These are phyloP conservation scores for Tenualosa ilisha DNA, from an alignment of 2,797 vertebrate genomes.

Conservation along the genomic window DNA sequence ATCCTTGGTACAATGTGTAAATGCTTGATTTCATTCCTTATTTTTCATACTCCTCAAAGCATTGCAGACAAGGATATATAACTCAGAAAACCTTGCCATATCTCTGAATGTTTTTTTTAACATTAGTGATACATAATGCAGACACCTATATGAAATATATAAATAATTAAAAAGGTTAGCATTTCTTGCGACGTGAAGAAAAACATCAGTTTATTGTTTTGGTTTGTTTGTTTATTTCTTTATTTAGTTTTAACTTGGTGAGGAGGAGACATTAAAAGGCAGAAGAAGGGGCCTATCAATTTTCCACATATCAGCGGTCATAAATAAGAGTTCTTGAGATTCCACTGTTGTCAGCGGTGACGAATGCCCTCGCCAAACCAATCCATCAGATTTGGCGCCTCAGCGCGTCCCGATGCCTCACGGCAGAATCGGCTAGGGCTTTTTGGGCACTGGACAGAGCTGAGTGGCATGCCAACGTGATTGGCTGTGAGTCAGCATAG, in stretches of 20 bases:
- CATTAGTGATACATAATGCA: slow-evolving; percentile 1
- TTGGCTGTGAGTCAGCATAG: slow-evolving; percentile 5
- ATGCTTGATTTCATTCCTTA: neutral
- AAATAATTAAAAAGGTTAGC: neutral
- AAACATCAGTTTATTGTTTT: slow-evolving; percentile 43
- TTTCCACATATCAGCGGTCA: slow-evolving; percentile 49
- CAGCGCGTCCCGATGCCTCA: neutral
- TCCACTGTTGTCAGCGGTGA: slow-evolving; percentile 59
- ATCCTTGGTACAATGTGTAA: slow-evolving; percentile 4
- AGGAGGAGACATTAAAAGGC: slow-evolving; percentile 45
- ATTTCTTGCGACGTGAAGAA: neutral
- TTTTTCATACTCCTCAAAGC: neutral
- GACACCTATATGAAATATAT: neutral
- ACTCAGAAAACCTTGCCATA: neutral
- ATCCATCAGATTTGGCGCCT: slow-evolving; percentile 48
- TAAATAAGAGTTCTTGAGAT: slow-evolving; percentile 56
- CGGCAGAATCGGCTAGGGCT: neutral
- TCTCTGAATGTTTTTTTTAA: neutral
- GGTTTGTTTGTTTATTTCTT: slow-evolving; percentile 20
- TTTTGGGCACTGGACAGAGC: neutral
- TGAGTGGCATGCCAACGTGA: neutral
- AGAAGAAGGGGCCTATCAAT: slow-evolving; percentile 56
- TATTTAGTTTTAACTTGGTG: slow-evolving; percentile 38
- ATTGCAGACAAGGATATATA: neutral
- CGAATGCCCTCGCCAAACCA: slow-evolving; percentile 52